A percentile compares a stretch with the other conserved stretches of the same genome.
Evolutionary conservation across 2,113 vertebrate genomes (phyloP).

Genomic region (Heterotis niloticus): DNA sequence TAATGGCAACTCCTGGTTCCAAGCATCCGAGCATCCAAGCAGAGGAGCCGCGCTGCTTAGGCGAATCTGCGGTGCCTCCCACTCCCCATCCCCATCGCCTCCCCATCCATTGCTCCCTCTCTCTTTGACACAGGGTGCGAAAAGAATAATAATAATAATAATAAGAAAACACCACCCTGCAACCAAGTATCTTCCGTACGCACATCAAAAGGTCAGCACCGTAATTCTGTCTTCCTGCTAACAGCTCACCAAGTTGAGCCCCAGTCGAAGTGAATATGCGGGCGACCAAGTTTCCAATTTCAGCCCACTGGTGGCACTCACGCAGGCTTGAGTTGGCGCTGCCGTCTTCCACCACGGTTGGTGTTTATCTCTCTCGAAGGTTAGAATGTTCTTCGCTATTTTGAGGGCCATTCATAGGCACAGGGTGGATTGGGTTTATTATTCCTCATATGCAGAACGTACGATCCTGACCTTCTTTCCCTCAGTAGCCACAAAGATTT

Average conservation of each 20-base stretch:
- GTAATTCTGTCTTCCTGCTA: constrained; percentile 61
- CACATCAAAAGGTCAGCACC: constrained; percentile 49
- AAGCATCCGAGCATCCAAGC: too few species aligned
- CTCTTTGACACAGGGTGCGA: constrained; percentile 36
- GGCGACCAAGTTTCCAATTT: constrained; percentile 57
- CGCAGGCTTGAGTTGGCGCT: constrained; percentile 16
- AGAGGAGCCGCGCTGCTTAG: constrained; percentile 30
- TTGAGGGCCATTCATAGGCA: constrained; percentile 22
- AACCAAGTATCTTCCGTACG: constrained; percentile 32
- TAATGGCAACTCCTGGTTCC: constrained; percentile 39
- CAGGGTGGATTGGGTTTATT: constrained; percentile 38
- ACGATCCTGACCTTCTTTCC: background rate
- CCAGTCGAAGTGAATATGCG: constrained; percentile 46
- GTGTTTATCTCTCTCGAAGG: constrained; percentile 30
- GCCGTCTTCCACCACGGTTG: constrained; percentile 21
- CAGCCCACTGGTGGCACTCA: constrained; percentile 36
- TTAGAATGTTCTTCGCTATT: constrained; percentile 42
- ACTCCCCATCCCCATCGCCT: constrained; percentile 27
- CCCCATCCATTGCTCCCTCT: constrained; percentile 19
- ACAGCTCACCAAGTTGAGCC: constrained; percentile 51
- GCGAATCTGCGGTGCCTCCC: constrained; percentile 30
- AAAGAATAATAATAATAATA: too few species aligned
- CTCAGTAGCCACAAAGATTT: constrained; percentile 19
- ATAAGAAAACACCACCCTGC: constrained; percentile 47
- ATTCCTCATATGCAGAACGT: constrained; percentile 11